Conservation (phyloP, 2,888 invertebrate genomes). For the Tethea ocularis region DNA sequence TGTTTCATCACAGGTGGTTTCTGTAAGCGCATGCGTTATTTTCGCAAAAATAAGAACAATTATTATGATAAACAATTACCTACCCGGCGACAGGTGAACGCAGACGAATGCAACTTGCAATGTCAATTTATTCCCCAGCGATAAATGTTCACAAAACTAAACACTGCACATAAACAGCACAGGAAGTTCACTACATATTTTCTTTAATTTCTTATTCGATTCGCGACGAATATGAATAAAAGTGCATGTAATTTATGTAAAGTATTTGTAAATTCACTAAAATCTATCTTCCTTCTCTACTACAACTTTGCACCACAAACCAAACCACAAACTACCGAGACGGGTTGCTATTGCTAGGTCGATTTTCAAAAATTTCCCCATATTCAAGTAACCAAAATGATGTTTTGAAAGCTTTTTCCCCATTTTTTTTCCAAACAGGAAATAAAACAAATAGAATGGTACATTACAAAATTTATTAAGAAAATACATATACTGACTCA, state of each 20-base stretch:
- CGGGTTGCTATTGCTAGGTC: no score
- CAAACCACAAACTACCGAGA: no score
- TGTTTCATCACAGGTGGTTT: slow-evolving; percentile 17
- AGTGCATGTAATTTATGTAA: no score
- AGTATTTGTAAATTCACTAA: not conserved
- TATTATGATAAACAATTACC: slow-evolving; percentile 41
- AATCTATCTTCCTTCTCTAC: no score
- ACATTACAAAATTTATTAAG: no score
- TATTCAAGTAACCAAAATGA: no score
- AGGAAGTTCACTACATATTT: not conserved
- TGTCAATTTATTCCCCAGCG: slow-evolving; percentile 26
- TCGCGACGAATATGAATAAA: slow-evolving; percentile 13
- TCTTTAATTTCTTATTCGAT: slow-evolving; percentile 11
- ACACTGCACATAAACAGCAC: slow-evolving; percentile 25
- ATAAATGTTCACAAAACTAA: slow-evolving; percentile 31
- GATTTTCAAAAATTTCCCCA: no score
- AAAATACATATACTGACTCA: no score
- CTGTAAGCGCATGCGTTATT: slow-evolving; percentile 14
- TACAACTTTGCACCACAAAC: no score
- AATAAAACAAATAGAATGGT: no score
- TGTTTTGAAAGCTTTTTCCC: no score
- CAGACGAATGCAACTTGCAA: slow-evolving; percentile 43
- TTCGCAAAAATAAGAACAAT: slow-evolving; percentile 18
- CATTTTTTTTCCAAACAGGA: no score
- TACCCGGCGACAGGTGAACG: slow-evolving; percentile 76